phyloP scores from a whole-genome alignment of 2,888 invertebrate species.

The Amphimallon solstitiale region DNA sequence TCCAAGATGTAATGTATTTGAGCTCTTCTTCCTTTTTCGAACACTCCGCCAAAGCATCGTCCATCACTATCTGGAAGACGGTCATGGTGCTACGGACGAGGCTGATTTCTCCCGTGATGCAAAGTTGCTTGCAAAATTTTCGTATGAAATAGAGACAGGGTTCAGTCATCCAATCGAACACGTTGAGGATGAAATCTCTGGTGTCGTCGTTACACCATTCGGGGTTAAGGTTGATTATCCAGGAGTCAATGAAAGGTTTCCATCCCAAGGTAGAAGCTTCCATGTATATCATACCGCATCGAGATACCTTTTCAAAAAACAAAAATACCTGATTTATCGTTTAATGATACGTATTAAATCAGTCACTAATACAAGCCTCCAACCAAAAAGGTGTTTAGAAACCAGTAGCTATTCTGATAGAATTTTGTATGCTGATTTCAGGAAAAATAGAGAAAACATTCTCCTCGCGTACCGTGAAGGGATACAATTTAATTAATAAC shows the following conservation, averaged over 20 bases:
- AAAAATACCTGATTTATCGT: too few species aligned
- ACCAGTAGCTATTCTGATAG: too few species aligned
- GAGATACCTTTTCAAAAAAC: slow-evolving; percentile 67
- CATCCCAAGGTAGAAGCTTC: slow-evolving; percentile 87
- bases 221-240: slow-evolving; percentile 75
- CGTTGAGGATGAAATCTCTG: slow-evolving; percentile 68
- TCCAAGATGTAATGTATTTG: slow-evolving; percentile 76
- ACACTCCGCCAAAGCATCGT: slow-evolving; percentile 73
- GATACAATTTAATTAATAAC: too few species aligned
- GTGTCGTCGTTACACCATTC: slow-evolving; percentile 76
- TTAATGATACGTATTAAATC: too few species aligned
- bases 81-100: slow-evolving; percentile 76
- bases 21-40: slow-evolving; percentile 69
- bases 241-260: slow-evolving; percentile 81
- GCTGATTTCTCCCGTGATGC: slow-evolving; percentile 78
- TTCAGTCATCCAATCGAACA: slow-evolving; percentile 84
- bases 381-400: too few species aligned
- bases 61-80: slow-evolving; percentile 81
- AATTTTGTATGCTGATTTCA: too few species aligned
- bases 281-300: slow-evolving; percentile 92
- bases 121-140: slow-evolving; percentile 73
- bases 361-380: too few species aligned
- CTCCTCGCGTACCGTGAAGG: too few species aligned
- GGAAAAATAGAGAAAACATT: too few species aligned
- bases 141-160: slow-evolving; percentile 78